Conservation (phyloP, 2,113 vertebrate genomes). For the Calyptommatus sinebrachiatus region DNA sequence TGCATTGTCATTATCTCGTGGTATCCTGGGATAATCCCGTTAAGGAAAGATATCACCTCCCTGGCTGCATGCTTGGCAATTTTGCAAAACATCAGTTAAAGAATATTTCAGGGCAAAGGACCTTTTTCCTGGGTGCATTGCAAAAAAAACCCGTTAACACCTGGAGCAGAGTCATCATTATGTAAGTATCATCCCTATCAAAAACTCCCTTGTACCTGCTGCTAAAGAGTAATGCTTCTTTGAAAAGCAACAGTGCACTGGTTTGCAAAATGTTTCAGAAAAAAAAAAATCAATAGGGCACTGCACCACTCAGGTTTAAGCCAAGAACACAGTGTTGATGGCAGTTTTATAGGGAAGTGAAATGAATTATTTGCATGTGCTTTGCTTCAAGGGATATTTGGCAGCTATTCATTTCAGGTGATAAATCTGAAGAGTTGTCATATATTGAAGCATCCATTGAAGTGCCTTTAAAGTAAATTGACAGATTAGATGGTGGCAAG, state of each 20-base stretch:
- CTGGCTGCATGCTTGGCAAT: no score
- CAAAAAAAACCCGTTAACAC: no score
- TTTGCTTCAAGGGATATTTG: not conserved
- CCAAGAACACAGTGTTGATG: not conserved
- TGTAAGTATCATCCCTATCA: no score
- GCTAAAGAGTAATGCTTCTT: not conserved
- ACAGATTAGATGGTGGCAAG: not conserved
- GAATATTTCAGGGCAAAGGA: no score
- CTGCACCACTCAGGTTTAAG: not conserved
- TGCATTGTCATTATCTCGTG: no score
- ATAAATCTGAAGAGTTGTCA: slow-evolving; percentile 9
- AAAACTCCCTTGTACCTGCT: no score
- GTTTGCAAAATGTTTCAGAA: not conserved
- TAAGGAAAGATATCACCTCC: no score
- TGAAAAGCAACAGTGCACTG: not conserved
- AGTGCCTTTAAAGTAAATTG: not conserved
- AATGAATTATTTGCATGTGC: not conserved
- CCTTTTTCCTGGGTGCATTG: no score
- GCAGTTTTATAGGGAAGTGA: not conserved
- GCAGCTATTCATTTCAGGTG: not conserved
- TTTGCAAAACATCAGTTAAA: no score
- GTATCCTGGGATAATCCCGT: no score
- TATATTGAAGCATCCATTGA: slow-evolving; percentile 5
- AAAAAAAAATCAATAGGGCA: slow-evolving; percentile 19
- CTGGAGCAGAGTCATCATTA: no score